Conservation (phyloP, 2,888 invertebrate species). For the Brachyptera putata region DNA sequence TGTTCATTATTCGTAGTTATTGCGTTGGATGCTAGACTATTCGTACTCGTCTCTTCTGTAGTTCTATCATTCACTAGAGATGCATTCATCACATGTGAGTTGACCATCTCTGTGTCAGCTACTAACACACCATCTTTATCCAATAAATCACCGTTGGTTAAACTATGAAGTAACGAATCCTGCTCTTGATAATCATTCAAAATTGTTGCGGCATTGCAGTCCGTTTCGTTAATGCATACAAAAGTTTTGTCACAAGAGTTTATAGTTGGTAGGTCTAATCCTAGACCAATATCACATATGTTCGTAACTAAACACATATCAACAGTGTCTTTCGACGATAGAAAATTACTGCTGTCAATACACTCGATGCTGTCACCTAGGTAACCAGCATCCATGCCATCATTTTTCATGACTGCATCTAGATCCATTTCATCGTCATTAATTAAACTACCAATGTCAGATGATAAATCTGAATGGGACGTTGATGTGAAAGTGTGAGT, state of each 20-base stretch:
- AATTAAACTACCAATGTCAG: conserved; percentile 15
- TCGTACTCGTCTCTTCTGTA: too few species aligned
- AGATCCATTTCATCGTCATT: conserved; percentile 43
- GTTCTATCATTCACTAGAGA: too few species aligned
- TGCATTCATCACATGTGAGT: not conserved
- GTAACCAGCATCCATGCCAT: conserved; percentile 25
- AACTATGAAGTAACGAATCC: conserved; percentile 26
- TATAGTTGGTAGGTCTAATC: conserved; percentile 20
- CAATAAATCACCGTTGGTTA: conserved; percentile 22
- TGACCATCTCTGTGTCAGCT: conserved; percentile 7
- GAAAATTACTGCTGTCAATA: conserved; percentile 25
- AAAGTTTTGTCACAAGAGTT: conserved; percentile 14
- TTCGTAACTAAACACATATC: conserved; percentile 30
- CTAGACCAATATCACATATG: conserved; percentile 27
- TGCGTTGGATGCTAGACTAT: too few species aligned
- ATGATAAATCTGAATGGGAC: conserved; percentile 15
- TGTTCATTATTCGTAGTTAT: not conserved
- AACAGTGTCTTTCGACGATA: conserved; percentile 28
- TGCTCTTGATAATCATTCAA: conserved; percentile 20
- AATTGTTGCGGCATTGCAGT: conserved; percentile 19
- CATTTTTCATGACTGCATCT: conserved; percentile 37
- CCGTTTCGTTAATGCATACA: conserved; percentile 14
- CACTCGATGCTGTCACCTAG: conserved; percentile 23
- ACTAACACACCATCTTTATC: conserved; percentile 25
- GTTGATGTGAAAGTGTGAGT: too few species aligned